A percentile compares a stretch with the other conserved stretches of the same genome.
These are phyloP conservation scores for Alethe diademata DNA, from an alignment of 2,113 vertebrate genomes.

Conservation along the genomic window DNA sequence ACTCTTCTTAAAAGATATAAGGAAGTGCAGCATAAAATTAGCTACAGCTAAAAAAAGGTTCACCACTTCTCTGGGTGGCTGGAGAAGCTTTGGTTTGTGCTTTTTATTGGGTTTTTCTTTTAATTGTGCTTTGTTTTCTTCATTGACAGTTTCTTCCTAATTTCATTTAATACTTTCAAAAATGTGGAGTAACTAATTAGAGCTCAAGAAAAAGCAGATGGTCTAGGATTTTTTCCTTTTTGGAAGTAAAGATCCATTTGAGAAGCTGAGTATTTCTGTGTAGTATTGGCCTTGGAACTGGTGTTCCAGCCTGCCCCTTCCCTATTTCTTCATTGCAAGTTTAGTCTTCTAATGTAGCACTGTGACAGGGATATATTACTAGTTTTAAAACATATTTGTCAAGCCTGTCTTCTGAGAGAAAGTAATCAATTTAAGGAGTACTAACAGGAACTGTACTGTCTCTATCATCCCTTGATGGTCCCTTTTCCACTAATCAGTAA, in stretches of 20 bases:
- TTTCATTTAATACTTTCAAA: background rate
- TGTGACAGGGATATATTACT: background rate
- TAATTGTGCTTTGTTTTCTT: background rate
- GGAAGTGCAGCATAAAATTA: slow-evolving; percentile 53
- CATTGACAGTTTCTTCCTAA: background rate
- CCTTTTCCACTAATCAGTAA: background rate
- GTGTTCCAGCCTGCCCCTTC: background rate
- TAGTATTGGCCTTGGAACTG: background rate
- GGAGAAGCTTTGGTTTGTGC: background rate
- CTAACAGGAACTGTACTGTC: background rate
- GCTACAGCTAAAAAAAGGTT: background rate
- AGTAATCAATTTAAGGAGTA: background rate
- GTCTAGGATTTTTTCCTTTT: background rate
- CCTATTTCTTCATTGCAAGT: background rate
- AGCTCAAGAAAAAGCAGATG: background rate
- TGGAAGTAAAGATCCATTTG: background rate
- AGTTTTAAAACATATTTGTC: background rate
- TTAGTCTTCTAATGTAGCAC: background rate
- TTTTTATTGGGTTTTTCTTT: background rate
- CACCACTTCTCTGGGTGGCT: background rate
- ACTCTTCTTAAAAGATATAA: background rate
- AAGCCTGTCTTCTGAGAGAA: background rate
- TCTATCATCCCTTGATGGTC: background rate
- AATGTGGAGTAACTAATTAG: background rate
- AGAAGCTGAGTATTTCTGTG: background rate